phyloP scores from a whole-genome alignment of 2,113 vertebrate genomes.

The Mormyrus iriodes region DNA sequence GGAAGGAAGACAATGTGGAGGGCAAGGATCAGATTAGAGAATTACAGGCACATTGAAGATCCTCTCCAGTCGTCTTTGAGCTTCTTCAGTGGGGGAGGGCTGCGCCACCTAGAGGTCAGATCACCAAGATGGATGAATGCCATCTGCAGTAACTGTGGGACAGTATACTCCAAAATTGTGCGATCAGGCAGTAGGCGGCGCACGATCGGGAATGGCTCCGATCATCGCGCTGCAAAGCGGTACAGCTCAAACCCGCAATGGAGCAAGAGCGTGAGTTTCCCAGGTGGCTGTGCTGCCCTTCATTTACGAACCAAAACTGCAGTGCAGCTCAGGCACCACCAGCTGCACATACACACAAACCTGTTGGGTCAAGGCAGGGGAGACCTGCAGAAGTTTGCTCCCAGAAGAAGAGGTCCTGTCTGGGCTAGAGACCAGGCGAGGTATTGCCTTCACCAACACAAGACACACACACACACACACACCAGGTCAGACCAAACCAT shows the following conservation, averaged over 20 bases:
- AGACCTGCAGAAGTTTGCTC: conserved; percentile 21
- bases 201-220: background rate
- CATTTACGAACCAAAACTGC: background rate
- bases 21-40: background rate
- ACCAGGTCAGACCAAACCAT: background rate
- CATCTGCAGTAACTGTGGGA: background rate
- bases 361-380: conserved; percentile 26
- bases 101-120: conserved; percentile 73
- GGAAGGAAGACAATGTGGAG: background rate
- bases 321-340: background rate
- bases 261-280: background rate
- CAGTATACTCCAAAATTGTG: background rate
- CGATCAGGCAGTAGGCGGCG: background rate
- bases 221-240: background rate
- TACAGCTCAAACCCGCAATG: background rate
- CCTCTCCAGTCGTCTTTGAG: conserved; percentile 81
- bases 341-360: conserved; percentile 27
- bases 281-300: background rate
- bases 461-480: conserved; percentile 17
- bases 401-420: conserved; percentile 20
- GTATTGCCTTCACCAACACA: conserved; percentile 31
- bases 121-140: conserved; percentile 52
- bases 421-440: conserved; percentile 1
- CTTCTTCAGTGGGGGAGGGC: conserved; percentile 74
- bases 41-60: conserved; percentile 85